phyloP scores from a whole-genome alignment of 2,797 vertebrate species.

The Dicrostonyx torquatus region DNA sequence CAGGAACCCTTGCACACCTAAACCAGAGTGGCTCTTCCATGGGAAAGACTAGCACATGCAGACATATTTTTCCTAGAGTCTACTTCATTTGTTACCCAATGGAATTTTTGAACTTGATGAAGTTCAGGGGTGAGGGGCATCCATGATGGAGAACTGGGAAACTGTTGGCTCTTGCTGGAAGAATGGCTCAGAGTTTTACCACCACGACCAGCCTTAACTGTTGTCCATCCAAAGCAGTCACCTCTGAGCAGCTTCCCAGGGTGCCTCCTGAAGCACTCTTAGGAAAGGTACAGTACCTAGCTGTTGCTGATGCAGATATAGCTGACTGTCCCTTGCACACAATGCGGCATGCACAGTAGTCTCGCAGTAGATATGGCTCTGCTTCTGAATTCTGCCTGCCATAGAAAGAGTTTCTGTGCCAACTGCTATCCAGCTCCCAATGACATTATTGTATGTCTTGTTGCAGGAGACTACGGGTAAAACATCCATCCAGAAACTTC shows the following conservation, averaged over 20 bases:
- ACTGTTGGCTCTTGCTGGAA: not conserved
- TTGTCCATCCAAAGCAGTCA: slow-evolving; percentile 17
- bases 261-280: slow-evolving; percentile 1
- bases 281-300: slow-evolving; percentile 64
- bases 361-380: slow-evolving; percentile 15
- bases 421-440: not conserved
- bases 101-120: not conserved
- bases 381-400: slow-evolving; percentile 60
- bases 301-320: not conserved
- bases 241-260: slow-evolving; percentile 19
- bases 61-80: slow-evolving; percentile 42
- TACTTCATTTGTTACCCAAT: not conserved
- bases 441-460: slow-evolving; percentile 57
- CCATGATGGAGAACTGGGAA: not conserved
- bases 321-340: not conserved
- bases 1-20: not conserved
- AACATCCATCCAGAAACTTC: slow-evolving; percentile 45
- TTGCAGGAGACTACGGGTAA: slow-evolving; percentile 78
- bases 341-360: slow-evolving; percentile 45
- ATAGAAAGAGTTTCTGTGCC: slow-evolving; percentile 25
- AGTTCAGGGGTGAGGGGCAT: not conserved
- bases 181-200: not conserved
- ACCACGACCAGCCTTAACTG: not conserved
- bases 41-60: slow-evolving; percentile 27
- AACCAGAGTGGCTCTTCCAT: not conserved